Evolutionary conservation across 1,140 invertebrate species (phyloP), one percentile per base, ranked within the genome.

Genomic region (Mya arenaria): DNA sequence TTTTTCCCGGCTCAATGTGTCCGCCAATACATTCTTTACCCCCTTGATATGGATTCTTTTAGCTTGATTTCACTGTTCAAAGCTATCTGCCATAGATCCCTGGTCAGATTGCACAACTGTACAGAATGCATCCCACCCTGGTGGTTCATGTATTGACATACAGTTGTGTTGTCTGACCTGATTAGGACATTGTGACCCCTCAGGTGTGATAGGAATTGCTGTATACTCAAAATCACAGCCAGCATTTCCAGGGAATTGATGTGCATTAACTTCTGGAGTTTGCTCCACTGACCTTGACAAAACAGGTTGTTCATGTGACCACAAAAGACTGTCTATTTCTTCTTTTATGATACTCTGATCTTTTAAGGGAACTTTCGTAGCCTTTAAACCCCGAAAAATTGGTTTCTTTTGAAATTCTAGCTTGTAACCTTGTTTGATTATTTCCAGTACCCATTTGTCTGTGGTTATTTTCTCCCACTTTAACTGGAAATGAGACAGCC

Each of bases 381-480:
- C n/a, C n/a, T n/a, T n/a, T n/a, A n/a, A n/a, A n/a, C n/a, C n/a
- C n/a, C n/a, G n/a, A n/a, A n/a, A n/a, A n/a, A n/a, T n/a, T n/a
- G n/a, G n/a, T n/a, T n/a, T n/a, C n/a, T n/a, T n/a, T n/a, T n/a
- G n/a, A n/a, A n/a, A n/a, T n/a, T n/a, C n/a, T n/a, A n/a, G n/a
- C n/a, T n/a, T n/a, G n/a, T n/a, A n/a, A n/a, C n/a, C n/a, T n/a
- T n/a, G n/a, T n/a, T n/a, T n/a, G n/a, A n/a, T n/a, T n/a, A n/a
- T n/a, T n/a, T n/a, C n/a, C 39, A 81, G 28, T 0, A 72, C 66
- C 78, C 58, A 82, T 55, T 63, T 32, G 28, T 82, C 79, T 55
- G 52, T 37, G 30, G 79, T 82, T 44, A 73, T 73, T 55, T 65
- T 28, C 28, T 73, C 2, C 58, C 69, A 82, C 65, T 82, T n/a